Percentiles rank a stretch among this genome's conserved stretches.
Conservation (phyloP, 2,113 vertebrate genomes). For the Leptocoma aspasia region DNA sequence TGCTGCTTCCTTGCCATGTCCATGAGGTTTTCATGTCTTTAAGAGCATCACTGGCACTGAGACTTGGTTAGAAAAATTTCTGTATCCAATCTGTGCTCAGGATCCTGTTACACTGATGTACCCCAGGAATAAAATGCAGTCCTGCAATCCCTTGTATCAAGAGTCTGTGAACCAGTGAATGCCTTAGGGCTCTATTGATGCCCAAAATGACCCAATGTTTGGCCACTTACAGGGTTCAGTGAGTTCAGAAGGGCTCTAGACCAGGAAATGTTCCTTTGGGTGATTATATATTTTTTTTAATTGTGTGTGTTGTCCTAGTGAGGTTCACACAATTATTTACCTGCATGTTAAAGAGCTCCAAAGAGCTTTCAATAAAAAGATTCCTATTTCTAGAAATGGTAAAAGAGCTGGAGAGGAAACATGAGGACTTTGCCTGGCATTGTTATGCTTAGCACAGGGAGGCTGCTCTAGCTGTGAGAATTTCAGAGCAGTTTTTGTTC, state of each 20-base stretch:
- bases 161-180: neutral
- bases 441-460: neutral
- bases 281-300: neutral
- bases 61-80: neutral
- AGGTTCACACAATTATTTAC: neutral
- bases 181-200: neutral
- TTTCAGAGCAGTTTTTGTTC: neutral
- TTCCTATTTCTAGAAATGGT: neutral
- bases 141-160: neutral
- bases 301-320: neutral
- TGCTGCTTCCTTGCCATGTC: neutral
- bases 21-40: neutral
- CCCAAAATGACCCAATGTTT: neutral
- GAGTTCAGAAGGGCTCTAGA: neutral
- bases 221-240: neutral
- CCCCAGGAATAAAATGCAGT: neutral
- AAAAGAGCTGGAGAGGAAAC: neutral
- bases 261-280: neutral
- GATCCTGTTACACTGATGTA: fast-evolving
- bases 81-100: neutral
- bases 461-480: neutral
- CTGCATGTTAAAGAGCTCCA: fast-evolving
- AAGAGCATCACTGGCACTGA: neutral
- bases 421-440: neutral
- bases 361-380: neutral